These are phyloP conservation scores for Eupelmus urozonus DNA, from an alignment of 2,888 invertebrate genomes.

Conservation along the genomic window DNA sequence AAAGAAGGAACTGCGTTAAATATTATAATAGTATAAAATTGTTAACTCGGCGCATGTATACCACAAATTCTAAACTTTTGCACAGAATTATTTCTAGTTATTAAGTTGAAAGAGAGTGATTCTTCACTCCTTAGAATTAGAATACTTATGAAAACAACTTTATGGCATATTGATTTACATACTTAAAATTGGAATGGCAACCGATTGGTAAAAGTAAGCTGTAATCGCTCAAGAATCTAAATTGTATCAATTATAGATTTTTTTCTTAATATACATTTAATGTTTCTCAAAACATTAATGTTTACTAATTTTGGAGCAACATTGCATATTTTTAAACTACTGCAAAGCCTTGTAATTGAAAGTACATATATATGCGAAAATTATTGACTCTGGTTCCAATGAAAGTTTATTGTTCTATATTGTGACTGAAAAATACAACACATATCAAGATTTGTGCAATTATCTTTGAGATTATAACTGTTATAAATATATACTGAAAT, in stretches of 20 bases:
- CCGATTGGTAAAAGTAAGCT: not conserved
- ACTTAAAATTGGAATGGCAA: not conserved
- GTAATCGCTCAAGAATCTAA: not conserved
- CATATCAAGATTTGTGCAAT: constrained; percentile 69
- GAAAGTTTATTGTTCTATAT: constrained; percentile 62
- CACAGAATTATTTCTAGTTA: too few relatives aligned
- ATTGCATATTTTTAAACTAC: not conserved
- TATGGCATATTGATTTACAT: not conserved
- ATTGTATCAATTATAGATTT: too few relatives aligned
- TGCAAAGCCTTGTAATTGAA: constrained; percentile 54
- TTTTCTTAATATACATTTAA: too few relatives aligned
- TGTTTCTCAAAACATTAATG: not conserved
- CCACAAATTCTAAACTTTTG: too few relatives aligned
- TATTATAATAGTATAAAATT: too few relatives aligned
- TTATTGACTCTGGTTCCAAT: constrained; percentile 64
- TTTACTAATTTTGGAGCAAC: not conserved
- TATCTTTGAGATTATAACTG: constrained; percentile 58
- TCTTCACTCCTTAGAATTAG: too few relatives aligned
- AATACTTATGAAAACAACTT: too few relatives aligned
- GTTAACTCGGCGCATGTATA: too few relatives aligned
- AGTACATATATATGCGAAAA: constrained; percentile 40
- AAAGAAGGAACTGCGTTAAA: too few relatives aligned
- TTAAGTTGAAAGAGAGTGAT: too few relatives aligned
- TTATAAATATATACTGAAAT: not conserved
- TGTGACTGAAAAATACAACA: constrained; percentile 72